Percentiles rank a stretch among this genome's conserved stretches.
phyloP scores from a whole-genome alignment of 2,888 invertebrate genomes.

The Conomelus anceps region DNA sequence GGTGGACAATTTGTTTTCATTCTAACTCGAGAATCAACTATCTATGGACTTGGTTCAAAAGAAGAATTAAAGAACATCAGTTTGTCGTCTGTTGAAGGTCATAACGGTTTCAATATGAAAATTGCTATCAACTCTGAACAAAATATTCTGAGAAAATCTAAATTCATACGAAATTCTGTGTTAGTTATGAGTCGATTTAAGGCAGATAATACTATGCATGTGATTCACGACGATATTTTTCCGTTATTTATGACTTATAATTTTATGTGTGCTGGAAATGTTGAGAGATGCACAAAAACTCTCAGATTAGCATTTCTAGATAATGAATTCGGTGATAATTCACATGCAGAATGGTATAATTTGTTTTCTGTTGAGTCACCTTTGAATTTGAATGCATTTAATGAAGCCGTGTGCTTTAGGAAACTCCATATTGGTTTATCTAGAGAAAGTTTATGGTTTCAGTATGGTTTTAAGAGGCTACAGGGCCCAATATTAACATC shows the following conservation, averaged over 20 bases:
- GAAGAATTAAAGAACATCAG: conserved; percentile 38
- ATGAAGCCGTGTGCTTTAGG: conserved; percentile 41
- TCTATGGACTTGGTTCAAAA: conserved; percentile 37
- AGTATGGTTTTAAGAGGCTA: conserved; percentile 45
- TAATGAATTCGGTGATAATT: conserved; percentile 34
- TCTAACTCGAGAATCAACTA: conserved; percentile 36
- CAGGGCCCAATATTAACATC: conserved; percentile 41
- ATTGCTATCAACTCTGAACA: conserved; percentile 29
- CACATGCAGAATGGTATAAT: conserved; percentile 39
- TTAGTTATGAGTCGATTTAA: conserved; percentile 42
- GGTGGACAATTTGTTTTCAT: conserved; percentile 42
- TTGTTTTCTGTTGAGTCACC: conserved; percentile 37
- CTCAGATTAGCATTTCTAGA: conserved; percentile 40
- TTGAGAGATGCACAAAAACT: conserved; percentile 29
- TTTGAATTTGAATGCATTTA: conserved; percentile 31
- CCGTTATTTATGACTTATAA: conserved; percentile 42
- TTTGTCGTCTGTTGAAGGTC: conserved; percentile 42
- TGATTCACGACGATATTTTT: conserved; percentile 47
- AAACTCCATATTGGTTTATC: conserved; percentile 41
- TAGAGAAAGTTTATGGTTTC: conserved; percentile 43
- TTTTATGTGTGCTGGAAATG: conserved; percentile 34
- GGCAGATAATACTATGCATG: conserved; percentile 49
- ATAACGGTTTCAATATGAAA: conserved; percentile 41
- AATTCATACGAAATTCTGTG: background rate
- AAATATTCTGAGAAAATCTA: conserved; percentile 14